Percentiles rank a stretch among this genome's conserved stretches.
phyloP scores from a whole-genome alignment of 1,140 invertebrate genomes.

The Metopolophium dirhodum region DNA sequence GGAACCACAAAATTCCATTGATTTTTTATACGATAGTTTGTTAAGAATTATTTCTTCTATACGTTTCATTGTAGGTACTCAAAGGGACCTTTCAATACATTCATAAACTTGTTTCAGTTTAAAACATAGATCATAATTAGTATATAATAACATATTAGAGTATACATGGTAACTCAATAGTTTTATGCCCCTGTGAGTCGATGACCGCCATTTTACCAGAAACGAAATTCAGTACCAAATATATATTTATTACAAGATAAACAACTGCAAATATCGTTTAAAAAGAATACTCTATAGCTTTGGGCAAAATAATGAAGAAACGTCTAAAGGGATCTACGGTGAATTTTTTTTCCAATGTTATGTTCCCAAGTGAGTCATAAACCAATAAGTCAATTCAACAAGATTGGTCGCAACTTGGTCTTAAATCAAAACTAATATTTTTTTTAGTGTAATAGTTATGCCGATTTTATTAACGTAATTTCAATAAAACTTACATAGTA shows the following conservation, averaged over 20 bases:
- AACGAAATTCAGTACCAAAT: not conserved
- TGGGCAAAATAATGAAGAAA: not conserved
- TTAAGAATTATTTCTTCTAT: not conserved
- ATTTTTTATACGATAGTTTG: not conserved
- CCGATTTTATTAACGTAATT: constrained; percentile 13
- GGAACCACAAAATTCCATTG: not conserved
- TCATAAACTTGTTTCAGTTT: not conserved
- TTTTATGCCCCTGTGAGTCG: not conserved
- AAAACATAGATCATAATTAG: not conserved
- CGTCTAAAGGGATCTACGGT: not conserved
- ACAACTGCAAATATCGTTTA: not conserved
- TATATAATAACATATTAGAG: not conserved
- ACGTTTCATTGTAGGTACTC: not conserved
- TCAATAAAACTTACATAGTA: not conserved
- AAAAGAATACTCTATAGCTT: not conserved
- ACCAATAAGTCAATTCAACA: not conserved
- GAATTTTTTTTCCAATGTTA: not conserved
- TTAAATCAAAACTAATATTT: constrained; percentile 29
- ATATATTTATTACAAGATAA: not conserved
- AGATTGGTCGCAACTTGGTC: not conserved
- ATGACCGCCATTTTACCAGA: not conserved
- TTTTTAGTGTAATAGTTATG: not conserved
- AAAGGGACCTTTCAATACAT: not conserved
- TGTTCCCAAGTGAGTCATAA: constrained; percentile 15
- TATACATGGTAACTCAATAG: not conserved